Evolutionary conservation across 2,797 vertebrate species (phyloP).

Genomic region (Macroramphosus scolopax): DNA sequence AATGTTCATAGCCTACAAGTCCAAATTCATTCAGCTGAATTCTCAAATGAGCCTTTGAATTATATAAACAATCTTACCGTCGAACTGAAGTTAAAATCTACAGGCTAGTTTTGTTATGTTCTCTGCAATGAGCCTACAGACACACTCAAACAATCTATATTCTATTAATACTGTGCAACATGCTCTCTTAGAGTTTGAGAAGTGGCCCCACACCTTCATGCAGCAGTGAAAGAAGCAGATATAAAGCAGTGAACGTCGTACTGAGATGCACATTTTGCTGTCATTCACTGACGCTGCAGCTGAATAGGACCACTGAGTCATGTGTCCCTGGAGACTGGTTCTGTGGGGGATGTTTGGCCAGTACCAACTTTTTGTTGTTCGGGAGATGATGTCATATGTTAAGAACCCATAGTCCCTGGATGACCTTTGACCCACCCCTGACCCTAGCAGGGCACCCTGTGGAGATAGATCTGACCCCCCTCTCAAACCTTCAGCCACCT

Average conservation of each 20-base stretch:
- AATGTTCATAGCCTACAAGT: too few relatives aligned
- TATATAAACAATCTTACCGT: slow-evolving; percentile 2
- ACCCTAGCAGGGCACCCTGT: slow-evolving; percentile 65
- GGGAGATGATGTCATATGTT: slow-evolving; percentile 65
- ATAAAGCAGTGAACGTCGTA: background rate
- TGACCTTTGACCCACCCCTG: slow-evolving; percentile 72
- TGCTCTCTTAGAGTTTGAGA: too few relatives aligned
- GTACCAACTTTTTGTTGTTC: slow-evolving; percentile 62
- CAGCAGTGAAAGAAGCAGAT: too few relatives aligned
- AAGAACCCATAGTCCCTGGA: slow-evolving; percentile 53
- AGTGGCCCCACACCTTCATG: too few relatives aligned
- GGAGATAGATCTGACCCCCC: slow-evolving; percentile 54
- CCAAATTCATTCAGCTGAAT: too few relatives aligned
- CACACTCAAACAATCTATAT: too few relatives aligned
- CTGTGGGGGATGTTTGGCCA: slow-evolving; percentile 36
- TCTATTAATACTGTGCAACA: too few relatives aligned
- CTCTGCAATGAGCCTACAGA: too few relatives aligned
- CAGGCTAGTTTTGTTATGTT: background rate
- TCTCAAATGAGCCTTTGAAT: too few relatives aligned
- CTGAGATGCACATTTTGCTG: slow-evolving; percentile 2
- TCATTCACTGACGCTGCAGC: slow-evolving; percentile 19
- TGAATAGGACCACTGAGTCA: slow-evolving; percentile 37
- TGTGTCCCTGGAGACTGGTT: slow-evolving; percentile 31
- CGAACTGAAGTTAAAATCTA: slow-evolving; percentile 3
- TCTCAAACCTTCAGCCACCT: slow-evolving; percentile 40